phyloP scores from a whole-genome alignment of 2,797 vertebrate species.

The Chromis chromis region DNA sequence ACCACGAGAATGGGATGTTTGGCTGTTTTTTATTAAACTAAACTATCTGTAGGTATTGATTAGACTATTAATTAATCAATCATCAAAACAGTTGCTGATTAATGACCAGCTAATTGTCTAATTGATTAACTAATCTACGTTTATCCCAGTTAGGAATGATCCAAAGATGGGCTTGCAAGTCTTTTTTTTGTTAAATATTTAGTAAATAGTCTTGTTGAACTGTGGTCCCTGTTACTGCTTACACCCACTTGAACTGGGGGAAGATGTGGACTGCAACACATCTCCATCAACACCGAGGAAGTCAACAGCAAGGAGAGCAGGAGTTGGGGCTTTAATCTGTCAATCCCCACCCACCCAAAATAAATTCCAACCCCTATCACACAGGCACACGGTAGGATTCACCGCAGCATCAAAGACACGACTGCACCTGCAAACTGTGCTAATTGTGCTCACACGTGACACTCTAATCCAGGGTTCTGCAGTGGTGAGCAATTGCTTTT shows the following conservation, averaged over 20 bases:
- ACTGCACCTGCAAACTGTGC: constrained; percentile 38
- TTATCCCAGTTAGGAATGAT: constrained; percentile 2
- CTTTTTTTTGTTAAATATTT: constrained; percentile 18
- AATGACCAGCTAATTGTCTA: not conserved
- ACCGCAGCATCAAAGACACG: constrained; percentile 33
- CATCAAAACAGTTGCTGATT: not conserved
- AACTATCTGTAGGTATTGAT: not conserved
- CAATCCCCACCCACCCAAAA: not conserved
- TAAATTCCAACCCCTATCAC: constrained; percentile 20
- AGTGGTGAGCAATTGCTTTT: constrained; percentile 15
- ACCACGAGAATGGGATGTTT: not conserved
- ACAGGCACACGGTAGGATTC: constrained; percentile 23
- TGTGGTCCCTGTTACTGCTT: constrained; percentile 10
- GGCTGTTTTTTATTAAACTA: not conserved
- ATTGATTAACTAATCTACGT: not conserved
- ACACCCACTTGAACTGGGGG: constrained; percentile 10
- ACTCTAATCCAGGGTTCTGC: constrained; percentile 30
- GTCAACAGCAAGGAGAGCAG: not conserved
- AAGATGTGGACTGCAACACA: constrained; percentile 33
- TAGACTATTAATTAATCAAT: not conserved
- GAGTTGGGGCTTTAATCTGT: constrained; percentile 20
- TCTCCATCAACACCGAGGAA: constrained; percentile 18
- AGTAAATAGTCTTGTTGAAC: constrained; percentile 20
- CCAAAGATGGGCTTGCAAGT: constrained; percentile 2
- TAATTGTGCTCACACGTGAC: constrained; percentile 32